Evolutionary conservation across 2,888 invertebrate species (phyloP).

Genomic region (Artemia sinica): DNA sequence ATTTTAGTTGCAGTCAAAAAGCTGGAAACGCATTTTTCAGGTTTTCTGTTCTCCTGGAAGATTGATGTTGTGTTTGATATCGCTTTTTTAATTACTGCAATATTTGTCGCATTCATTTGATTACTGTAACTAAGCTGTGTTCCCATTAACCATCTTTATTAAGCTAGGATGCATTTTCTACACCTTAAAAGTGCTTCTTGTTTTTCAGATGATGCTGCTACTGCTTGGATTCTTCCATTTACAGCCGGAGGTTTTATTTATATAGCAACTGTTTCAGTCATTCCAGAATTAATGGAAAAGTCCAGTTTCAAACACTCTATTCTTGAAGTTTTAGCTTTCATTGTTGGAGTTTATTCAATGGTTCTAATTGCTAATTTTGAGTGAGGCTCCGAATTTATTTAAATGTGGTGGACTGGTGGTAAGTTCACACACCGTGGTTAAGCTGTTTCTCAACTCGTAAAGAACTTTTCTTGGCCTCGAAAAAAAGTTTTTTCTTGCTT

Average conservation of each 20-base stretch:
- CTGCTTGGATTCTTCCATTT: slow-evolving; percentile 82
- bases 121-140: not conserved
- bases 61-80: no score
- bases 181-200: slow-evolving; percentile 11
- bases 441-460: no score
- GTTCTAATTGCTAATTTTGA: slow-evolving; percentile 70
- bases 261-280: slow-evolving; percentile 84
- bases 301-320: slow-evolving; percentile 68
- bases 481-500: no score
- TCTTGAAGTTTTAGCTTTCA: slow-evolving; percentile 69
- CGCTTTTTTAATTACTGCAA: no score
- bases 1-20: no score
- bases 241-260: slow-evolving; percentile 99
- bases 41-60: no score
- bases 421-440: no score
- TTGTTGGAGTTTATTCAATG: slow-evolving; percentile 88
- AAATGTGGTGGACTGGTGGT: no score
- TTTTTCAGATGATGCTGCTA: slow-evolving; percentile 43
- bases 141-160: not conserved
- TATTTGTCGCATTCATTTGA: no score
- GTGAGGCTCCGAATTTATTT: slow-evolving; percentile 29
- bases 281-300: slow-evolving; percentile 87
- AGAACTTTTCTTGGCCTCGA: no score
- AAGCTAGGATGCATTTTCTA: not conserved
- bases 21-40: no score